These are phyloP conservation scores for Crossaster papposus DNA, from an alignment of 53 echinoderm and acorn worm species.

Conservation along the genomic window DNA sequence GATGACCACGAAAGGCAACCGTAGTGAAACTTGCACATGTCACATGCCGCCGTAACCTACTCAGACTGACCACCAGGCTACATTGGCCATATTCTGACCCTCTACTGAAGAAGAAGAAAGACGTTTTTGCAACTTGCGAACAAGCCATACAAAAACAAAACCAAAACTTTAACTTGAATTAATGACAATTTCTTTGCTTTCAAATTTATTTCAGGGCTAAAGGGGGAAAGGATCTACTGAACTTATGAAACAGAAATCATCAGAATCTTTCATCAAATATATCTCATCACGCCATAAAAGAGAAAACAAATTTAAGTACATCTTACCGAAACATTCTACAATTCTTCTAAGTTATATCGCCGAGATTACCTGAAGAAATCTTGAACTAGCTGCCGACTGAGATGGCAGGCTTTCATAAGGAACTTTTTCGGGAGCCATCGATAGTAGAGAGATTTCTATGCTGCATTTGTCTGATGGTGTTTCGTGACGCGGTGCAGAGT, in stretches of 20 bases:
- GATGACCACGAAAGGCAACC: too few relatives aligned
- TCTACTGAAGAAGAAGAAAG: too few relatives aligned
- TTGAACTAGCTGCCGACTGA: too few relatives aligned
- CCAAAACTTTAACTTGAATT: neutral
- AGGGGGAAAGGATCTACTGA: neutral
- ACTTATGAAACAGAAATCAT: neutral
- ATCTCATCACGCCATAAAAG: neutral
- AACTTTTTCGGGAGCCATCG: slow-evolving; percentile 32
- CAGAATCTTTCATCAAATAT: neutral
- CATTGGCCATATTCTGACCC: too few relatives aligned
- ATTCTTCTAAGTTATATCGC: neutral
- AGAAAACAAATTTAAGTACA: neutral
- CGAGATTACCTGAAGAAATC: neutral
- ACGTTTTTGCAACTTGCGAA: too few relatives aligned
- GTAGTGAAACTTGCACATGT: too few relatives aligned
- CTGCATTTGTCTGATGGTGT: slow-evolving; percentile 46
- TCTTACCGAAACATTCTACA: neutral
- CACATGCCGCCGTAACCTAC: too few relatives aligned
- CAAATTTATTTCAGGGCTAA: neutral
- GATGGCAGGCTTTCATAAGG: slow-evolving; percentile 4
- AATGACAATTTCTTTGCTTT: neutral
- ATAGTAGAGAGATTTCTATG: slow-evolving; percentile 51
- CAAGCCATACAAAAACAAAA: too few relatives aligned
- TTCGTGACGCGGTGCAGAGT: slow-evolving; percentile 60
- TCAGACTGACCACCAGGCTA: too few relatives aligned